Percentiles rank a stretch among this genome's conserved stretches.
These are phyloP conservation scores for Apodemia mormo DNA, from an alignment of 2,888 invertebrate species.

Conservation along the genomic window DNA sequence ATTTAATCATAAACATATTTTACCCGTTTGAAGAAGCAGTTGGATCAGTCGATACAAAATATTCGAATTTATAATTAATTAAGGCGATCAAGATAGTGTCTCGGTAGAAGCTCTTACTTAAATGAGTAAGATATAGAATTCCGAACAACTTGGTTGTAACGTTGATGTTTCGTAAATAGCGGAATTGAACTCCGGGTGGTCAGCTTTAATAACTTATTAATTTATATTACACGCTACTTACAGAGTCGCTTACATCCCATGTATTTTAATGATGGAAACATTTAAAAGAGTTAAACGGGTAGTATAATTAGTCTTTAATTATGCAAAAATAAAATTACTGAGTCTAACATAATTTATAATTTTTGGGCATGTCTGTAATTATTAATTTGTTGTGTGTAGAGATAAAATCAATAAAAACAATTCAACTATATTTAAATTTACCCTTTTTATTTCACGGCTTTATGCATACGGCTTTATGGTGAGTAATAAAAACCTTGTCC, in stretches of 20 bases:
- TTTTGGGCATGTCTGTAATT: slow-evolving; percentile 7
- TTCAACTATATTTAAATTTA: not conserved
- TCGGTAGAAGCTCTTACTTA: not conserved
- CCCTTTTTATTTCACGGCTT: not conserved
- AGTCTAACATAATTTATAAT: slow-evolving; percentile 2
- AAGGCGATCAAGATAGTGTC: not conserved
- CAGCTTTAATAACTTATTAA: slow-evolving; percentile 3
- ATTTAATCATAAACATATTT: not conserved
- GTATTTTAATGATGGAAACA: slow-evolving; percentile 3
- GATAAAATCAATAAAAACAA: not conserved
- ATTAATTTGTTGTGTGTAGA: not conserved
- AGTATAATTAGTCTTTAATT: slow-evolving; percentile 12
- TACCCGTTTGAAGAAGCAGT: not conserved
- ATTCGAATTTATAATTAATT: slow-evolving; percentile 9
- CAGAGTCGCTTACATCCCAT: not conserved
- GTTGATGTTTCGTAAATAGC: slow-evolving; percentile 3
- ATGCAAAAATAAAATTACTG: slow-evolving; percentile 9
- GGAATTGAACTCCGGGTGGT: not conserved
- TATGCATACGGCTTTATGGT: too few relatives aligned
- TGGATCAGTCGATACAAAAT: not conserved
- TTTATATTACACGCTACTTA: slow-evolving; percentile 1
- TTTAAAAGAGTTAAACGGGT: not conserved
- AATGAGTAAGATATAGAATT: not conserved
- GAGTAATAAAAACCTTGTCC: too few relatives aligned
- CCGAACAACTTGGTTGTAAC: not conserved